A percentile compares a stretch with the other conserved stretches of the same genome.
These are phyloP conservation scores for Drosophila malerkotliana DNA, from an alignment of 1,140 invertebrate genomes.

Conservation along the genomic window DNA sequence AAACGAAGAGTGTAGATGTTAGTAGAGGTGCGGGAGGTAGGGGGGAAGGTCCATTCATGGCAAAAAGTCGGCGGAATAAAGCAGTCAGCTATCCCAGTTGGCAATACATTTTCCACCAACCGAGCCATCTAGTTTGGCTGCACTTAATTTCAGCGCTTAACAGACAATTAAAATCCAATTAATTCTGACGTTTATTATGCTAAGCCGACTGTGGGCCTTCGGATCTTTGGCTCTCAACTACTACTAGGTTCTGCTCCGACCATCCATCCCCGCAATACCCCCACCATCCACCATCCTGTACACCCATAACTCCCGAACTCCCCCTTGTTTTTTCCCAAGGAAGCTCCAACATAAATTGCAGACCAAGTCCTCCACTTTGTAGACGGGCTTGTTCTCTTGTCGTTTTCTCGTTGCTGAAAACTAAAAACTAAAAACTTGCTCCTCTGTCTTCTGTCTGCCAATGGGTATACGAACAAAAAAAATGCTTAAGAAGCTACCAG, in stretches of 20 bases:
- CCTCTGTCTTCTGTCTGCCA: constrained; percentile 20
- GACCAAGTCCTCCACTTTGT: constrained; percentile 35
- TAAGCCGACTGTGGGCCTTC: constrained; percentile 69
- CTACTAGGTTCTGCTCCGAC: too few species aligned
- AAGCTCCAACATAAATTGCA: constrained; percentile 38
- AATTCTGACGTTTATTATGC: constrained; percentile 82
- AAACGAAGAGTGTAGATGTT: too few species aligned
- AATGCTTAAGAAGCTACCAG: background rate
- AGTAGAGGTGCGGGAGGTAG: background rate
- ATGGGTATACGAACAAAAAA: background rate
- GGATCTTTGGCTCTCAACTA: background rate
- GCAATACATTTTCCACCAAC: constrained; percentile 61
- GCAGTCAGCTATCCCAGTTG: constrained; percentile 64
- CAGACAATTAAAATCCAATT: constrained; percentile 82
- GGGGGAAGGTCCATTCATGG: constrained; percentile 20
- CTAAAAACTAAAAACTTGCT: constrained; percentile 38
- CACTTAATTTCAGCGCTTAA: constrained; percentile 82
- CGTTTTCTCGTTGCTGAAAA: constrained; percentile 21
- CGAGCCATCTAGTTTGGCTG: constrained; percentile 72
- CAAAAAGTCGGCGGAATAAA: constrained; percentile 64
- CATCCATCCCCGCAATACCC: too few species aligned
- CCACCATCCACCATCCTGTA: too few species aligned
- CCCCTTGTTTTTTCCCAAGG: background rate
- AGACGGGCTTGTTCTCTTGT: constrained; percentile 30
- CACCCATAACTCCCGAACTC: background rate